phyloP scores from a whole-genome alignment of 2,113 vertebrate genomes.

The Ceyx melanurus region DNA sequence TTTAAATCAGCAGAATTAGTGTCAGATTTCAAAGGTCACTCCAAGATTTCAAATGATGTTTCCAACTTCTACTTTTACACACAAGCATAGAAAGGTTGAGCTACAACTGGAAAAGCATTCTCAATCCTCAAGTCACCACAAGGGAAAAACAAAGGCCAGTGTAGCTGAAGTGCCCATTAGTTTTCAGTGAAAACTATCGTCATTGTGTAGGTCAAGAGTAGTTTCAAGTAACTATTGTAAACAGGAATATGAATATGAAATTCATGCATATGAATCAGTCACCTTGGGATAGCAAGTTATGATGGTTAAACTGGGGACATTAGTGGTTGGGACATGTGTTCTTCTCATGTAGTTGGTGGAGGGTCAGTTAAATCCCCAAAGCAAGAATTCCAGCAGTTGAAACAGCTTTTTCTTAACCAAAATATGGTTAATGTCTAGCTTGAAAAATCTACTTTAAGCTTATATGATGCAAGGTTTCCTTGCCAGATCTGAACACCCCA shows the following conservation, averaged over 20 bases:
- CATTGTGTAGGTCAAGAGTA: neutral
- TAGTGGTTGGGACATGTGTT: fast-evolving
- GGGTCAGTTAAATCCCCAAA: neutral
- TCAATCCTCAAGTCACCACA: neutral
- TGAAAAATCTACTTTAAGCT: neutral
- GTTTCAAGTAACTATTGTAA: neutral
- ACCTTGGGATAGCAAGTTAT: neutral
- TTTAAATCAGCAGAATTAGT: neutral
- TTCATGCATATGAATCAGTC: neutral
- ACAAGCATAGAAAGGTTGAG: neutral
- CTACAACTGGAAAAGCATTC: neutral
- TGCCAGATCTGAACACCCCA: neutral
- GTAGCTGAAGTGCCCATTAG: neutral
- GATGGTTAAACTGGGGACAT: neutral
- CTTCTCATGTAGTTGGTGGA: neutral
- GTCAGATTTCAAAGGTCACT: too few relatives aligned
- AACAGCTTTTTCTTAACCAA: neutral
- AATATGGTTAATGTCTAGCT: neutral
- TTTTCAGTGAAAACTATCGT: neutral
- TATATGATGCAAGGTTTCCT: neutral
- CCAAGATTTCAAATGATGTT: neutral
- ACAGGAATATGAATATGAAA: neutral
- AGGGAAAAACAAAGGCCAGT: neutral
- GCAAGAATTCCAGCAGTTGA: neutral
- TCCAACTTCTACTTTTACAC: neutral